These are phyloP conservation scores for Corapipo altera DNA, from an alignment of 2,113 vertebrate species.

Conservation along the genomic window DNA sequence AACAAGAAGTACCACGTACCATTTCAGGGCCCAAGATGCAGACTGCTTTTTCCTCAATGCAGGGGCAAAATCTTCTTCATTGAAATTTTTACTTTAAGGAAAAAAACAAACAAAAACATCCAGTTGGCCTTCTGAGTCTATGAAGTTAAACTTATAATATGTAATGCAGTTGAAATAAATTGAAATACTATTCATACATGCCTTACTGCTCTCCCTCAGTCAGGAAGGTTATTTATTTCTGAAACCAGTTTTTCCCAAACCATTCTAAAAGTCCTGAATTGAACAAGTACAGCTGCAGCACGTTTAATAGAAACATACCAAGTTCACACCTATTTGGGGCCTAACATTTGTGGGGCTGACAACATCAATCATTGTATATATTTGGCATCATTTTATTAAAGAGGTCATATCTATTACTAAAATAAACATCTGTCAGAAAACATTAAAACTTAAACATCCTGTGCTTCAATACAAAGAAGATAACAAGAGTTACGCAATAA, in stretches of 20 bases:
- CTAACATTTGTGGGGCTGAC: rapidly evolving
- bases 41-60: slow-evolving; percentile 92
- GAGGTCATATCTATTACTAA: neutral
- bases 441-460: neutral
- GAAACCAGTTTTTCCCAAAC: neutral
- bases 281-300: neutral
- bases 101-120: neutral
- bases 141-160: neutral
- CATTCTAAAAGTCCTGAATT: neutral
- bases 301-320: neutral
- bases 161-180: neutral
- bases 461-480: neutral
- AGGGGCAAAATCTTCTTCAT: slow-evolving; percentile 89
- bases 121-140: neutral
- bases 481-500: neutral
- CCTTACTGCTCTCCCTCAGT: neutral
- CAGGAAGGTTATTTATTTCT: neutral
- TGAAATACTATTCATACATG: neutral
- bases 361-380: rapidly evolving
- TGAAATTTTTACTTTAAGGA: slow-evolving; percentile 85
- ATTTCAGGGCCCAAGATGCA: slow-evolving; percentile 94
- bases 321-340: neutral
- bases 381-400: neutral
- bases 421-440: neutral
- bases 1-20: slow-evolving; percentile 71